Conservation (phyloP, 2,888 invertebrate genomes). For the Eledona agricola region DNA sequence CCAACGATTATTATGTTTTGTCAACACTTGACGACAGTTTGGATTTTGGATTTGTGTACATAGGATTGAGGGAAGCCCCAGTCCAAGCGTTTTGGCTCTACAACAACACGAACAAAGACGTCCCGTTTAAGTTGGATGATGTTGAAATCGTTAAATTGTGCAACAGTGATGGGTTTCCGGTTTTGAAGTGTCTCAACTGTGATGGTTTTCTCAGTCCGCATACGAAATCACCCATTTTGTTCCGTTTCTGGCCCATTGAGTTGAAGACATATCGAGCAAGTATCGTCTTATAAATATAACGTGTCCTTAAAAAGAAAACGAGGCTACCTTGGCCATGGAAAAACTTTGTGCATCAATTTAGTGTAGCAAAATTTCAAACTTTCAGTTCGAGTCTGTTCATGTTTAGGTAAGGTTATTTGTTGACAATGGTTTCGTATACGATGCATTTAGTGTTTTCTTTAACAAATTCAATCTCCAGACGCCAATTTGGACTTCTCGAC, state of each 20-base stretch:
- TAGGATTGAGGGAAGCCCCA: slow-evolving; percentile 54
- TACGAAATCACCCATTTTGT: slow-evolving; percentile 53
- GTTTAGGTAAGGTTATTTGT: no score
- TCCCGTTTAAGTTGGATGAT: slow-evolving; percentile 52
- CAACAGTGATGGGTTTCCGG: slow-evolving; percentile 49
- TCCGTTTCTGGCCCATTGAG: slow-evolving; percentile 61
- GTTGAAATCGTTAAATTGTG: slow-evolving; percentile 50
- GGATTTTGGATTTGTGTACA: slow-evolving; percentile 49
- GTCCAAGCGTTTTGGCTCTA: slow-evolving; percentile 59
- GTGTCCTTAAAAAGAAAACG: no score
- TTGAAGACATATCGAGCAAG: slow-evolving; percentile 54
- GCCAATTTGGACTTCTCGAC: no score
- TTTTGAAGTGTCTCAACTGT: slow-evolving; percentile 58
- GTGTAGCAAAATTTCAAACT: no score
- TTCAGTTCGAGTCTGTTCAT: no score
- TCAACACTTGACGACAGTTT: slow-evolving; percentile 41
- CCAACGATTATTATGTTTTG: slow-evolving; percentile 36
- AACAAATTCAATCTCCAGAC: no score
- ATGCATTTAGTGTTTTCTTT: no score
- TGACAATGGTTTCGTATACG: no score
- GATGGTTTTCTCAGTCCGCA: slow-evolving; percentile 50
- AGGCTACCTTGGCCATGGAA: no score
- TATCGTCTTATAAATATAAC: background rate
- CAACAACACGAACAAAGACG: slow-evolving; percentile 54
- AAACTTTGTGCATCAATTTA: no score